Evolutionary conservation across 2,888 invertebrate species (phyloP), one percentile per base, ranked within the genome.

Genomic region (Apomyelois bistriatella): DNA sequence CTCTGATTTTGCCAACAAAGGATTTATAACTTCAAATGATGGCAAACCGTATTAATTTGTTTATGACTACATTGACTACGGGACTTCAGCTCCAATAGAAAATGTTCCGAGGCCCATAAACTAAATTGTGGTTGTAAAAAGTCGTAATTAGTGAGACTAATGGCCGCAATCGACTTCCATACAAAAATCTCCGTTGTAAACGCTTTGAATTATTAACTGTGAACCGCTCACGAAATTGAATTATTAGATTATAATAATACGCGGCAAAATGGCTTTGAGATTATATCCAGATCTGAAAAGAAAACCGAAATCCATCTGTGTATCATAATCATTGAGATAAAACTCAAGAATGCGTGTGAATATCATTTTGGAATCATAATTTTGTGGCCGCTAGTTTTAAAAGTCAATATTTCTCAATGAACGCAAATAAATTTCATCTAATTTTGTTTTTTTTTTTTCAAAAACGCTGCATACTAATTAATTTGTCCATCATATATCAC

Each of bases 91-190:
- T 62, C 74, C 68, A 75, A 82, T 82, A 84, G 76, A 75, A 83
- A 77, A 85, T 75, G 76, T 79, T 81, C 74, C 74, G 77, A 82
- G 70, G 71, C 72, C 68, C 79, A 79, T 88, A 88, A 89, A 81
- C 69, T 66, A 70, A 80, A 87, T 83, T 75, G 82, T 73, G 69
- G 82, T 67, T 74, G 72, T 89, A 85, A 87, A 89, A 78, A 70
- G 58, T 74, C 66, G 74, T 85, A 85, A 89, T 90, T 85, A 89
- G 85, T 88, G 86, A 82, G 83, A 87, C 89, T 86, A 86, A 87
- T 88, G 72, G 74, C 54, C 57, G 74, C 79, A 80, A 85, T 84
- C 70, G 74, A 78, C 81, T 82, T 79, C 77, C 68, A 81, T 73
- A 79, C 74, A 74, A 79, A 80, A 79, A 76, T 78, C 68, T 62